Base-by-base conservation (phyloP, 2,113 vertebrate species). In the Pelecanus crispus region DNA sequence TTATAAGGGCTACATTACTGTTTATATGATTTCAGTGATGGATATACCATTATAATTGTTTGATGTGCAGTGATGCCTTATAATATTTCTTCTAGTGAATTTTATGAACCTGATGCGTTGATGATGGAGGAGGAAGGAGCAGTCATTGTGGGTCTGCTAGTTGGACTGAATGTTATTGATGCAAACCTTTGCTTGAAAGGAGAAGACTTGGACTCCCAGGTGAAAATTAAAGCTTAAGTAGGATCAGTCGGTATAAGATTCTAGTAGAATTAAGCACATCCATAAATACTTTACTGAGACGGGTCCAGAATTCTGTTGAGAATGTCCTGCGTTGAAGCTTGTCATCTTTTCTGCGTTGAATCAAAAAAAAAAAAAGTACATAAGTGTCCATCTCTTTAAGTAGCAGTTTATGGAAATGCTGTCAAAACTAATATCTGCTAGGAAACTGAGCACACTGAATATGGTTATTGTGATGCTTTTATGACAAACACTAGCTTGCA, bases 181-280 rank as follows among this genome's bases (percentile, higher is more conserved):
- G 99, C 99, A 88, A 99, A 99, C 93, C 98, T 99, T 49, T 99
- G 99, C 96, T 98, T 99, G 86, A 99, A 99, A 98, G 99, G 99
- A 95, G 99, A 99, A 98, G 99, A 99, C 96, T 98, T 99, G 85
- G 99, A 99, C 97, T 99, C 99, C 75, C 99, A 99, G 99, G 99
- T 99, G 92, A 98, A 94, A 63, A 28, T 20, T 71, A 42, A 49
- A n/a, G 53, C 75, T 74, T 85, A 94, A 81, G 47, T 73, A 81
- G 81, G 38, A 90, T 84, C 47, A 86, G 18, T 44, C 42, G 13
- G 7, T 81, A 5, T 67, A 77, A 85, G 58, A n/a, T 19, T 65
- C 34, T 36, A 34, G 53, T 55, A 85, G 40, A 95, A 75, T 85
- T 72, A 94, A 92, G 81, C 34, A 31, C 42, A 42, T 58, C 53